Evolutionary conservation across 2,888 invertebrate genomes (phyloP), one percentile per base, ranked within the genome.

Genomic region (Limnephilus auricula): DNA sequence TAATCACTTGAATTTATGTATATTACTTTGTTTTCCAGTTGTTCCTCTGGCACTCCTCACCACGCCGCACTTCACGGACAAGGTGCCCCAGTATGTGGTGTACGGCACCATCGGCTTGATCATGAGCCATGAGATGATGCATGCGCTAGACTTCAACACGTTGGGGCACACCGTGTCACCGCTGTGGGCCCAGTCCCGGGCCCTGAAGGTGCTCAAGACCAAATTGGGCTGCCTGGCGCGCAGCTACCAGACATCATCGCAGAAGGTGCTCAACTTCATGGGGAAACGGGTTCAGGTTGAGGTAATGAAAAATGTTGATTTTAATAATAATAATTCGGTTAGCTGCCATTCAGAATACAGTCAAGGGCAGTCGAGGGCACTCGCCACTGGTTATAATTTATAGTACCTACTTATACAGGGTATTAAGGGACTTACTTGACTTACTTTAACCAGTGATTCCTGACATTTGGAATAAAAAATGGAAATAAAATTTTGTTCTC

Each of bases 41-140:
- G 94, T 96, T 90, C 96, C 96, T 2, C 93, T 96, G 91, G 95
- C 96, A 32, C 94, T 96, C 94, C 94, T 96, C 94, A 94, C 94
- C 13, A 95, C 95, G 94, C 95, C 96, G 12, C 95, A 95, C 94
- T 95, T 95, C 90, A 94, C 95, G 93, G 94, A 94, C 40, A 94
- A 94, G 30, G 95, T 95, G 37, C 96, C 96, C 2, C 94, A 94
- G 65, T 96, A 95, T 92, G 94, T 96, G 37, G 94, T 94, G 50
- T 95, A 95, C 93, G 95, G 95, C 2, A 95, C 95, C 2, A 94
- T 96, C 30, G 96, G 96, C 15, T 94, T 95, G 45, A 95, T 96
- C 79, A 94, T 96, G 89, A 95, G 95, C 37, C 96, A 96, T 93
- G 96, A 96, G 93, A 95, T 96, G 79, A 94, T 96, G 31, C 96